Conservation (phyloP, 2,888 invertebrate species). For the Antitype chi region DNA sequence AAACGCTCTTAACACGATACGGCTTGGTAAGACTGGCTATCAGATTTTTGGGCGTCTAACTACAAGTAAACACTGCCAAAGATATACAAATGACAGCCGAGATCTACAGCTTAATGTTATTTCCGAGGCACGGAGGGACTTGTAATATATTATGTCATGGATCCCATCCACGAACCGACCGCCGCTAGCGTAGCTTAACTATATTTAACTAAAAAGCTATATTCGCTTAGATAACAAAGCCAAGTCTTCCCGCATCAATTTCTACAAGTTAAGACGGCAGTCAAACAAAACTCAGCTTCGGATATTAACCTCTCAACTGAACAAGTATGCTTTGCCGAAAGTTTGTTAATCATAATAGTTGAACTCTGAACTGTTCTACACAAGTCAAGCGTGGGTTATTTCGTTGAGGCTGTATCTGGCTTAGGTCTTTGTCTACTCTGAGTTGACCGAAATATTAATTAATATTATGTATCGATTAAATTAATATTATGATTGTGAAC, state of each 20-base stretch:
- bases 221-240: neutral
- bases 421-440: neutral
- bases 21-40: no score
- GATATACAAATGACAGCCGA: no score
- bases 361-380: constrained; percentile 7
- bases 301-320: constrained; percentile 31
- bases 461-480: constrained; percentile 5
- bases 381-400: neutral
- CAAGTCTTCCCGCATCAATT: constrained; percentile 2
- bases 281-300: constrained; percentile 30
- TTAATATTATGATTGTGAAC: neutral
- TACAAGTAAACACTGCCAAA: no score
- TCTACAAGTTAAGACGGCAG: constrained; percentile 10
- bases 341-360: constrained; percentile 49
- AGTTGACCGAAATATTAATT: neutral
- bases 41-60: no score
- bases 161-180: no score
- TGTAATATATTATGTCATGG: no score
- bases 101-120: no score
- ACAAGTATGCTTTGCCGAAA: constrained; percentile 52
- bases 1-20: no score
- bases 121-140: no score
- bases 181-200: no score
- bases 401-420: neutral
- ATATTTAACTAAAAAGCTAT: neutral